Evolutionary conservation across 2,113 vertebrate genomes (phyloP).

Genomic region (Crotalus viridis): DNA sequence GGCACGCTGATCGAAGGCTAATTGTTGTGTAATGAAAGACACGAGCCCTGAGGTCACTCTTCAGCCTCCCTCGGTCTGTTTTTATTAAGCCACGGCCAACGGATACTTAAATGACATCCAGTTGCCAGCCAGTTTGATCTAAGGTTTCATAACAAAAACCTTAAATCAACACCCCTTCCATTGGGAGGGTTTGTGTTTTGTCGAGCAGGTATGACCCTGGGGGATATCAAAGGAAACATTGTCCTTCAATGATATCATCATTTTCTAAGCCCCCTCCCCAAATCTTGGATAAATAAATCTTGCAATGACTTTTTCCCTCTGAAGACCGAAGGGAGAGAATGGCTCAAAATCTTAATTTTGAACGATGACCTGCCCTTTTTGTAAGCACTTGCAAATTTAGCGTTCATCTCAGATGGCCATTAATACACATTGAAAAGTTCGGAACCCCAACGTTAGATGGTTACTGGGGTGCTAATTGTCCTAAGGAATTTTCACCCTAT

Average conservation of each 20-base stretch:
- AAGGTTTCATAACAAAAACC: slow-evolving; percentile 70
- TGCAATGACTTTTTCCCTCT: slow-evolving; percentile 15
- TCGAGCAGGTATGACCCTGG: slow-evolving; percentile 40
- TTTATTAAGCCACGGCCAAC: slow-evolving; percentile 72
- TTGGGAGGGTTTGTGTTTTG: slow-evolving; percentile 62
- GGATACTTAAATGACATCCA: slow-evolving; percentile 66
- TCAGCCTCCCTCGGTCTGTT: slow-evolving; percentile 74
- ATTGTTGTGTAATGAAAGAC: slow-evolving; percentile 76
- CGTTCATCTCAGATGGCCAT: background rate
- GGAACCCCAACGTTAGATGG: background rate
- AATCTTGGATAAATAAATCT: slow-evolving; percentile 30
- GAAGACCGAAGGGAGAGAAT: slow-evolving; percentile 23
- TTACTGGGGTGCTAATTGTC: background rate
- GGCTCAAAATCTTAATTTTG: background rate
- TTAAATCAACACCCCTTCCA: slow-evolving; percentile 71
- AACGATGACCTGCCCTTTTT: background rate
- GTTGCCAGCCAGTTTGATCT: slow-evolving; percentile 68
- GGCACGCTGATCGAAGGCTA: slow-evolving; percentile 67
- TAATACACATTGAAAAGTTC: background rate
- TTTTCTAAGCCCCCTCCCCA: background rate
- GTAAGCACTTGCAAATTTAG: background rate
- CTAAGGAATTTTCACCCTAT: background rate
- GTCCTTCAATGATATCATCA: slow-evolving; percentile 27
- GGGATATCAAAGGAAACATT: slow-evolving; percentile 62
- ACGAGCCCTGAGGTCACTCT: slow-evolving; percentile 68